Evolutionary conservation across 1,140 invertebrate species (phyloP).

Genomic region (Drosophila subobscura): DNA sequence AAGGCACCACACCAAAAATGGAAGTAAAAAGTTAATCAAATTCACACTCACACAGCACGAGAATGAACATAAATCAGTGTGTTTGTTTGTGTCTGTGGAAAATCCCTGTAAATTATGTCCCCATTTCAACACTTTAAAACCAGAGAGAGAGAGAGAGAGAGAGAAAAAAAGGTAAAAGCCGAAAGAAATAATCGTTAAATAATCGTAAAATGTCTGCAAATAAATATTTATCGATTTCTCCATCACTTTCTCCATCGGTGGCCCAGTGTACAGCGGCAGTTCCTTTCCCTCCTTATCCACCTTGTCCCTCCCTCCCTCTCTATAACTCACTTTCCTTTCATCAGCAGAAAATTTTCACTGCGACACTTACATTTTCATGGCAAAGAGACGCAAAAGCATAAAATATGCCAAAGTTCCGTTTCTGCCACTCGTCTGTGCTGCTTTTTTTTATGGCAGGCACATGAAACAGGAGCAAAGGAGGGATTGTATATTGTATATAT

Average conservation of each 20-base stretch:
- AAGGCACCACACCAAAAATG: too few relatives aligned
- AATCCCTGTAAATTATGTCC: slow-evolving; percentile 21
- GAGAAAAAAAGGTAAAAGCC: too few relatives aligned
- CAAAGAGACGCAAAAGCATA: slow-evolving; percentile 52
- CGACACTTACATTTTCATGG: slow-evolving; percentile 79
- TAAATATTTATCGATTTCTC: slow-evolving; percentile 48
- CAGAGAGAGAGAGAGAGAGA: slow-evolving; percentile 26
- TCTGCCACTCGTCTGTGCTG: slow-evolving; percentile 8
- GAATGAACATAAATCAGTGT: too few relatives aligned
- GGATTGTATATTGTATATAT: neutral
- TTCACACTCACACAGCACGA: too few relatives aligned
- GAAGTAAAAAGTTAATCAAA: too few relatives aligned
- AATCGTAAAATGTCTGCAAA: slow-evolving; percentile 30
- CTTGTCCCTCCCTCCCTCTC: neutral
- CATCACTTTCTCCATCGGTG: slow-evolving; percentile 18
- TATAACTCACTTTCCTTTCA: slow-evolving; percentile 77
- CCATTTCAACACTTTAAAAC: slow-evolving; percentile 12
- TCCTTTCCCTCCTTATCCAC: too few relatives aligned
- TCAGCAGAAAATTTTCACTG: slow-evolving; percentile 74
- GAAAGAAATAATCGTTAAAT: slow-evolving; percentile 4
- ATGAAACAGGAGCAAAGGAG: slow-evolving; percentile 49
- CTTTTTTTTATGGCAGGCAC: slow-evolving; percentile 43
- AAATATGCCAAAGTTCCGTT: slow-evolving; percentile 68
- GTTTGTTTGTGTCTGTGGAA: neutral
- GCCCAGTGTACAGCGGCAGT: slow-evolving; percentile 20